phyloP scores from a whole-genome alignment of 2,797 vertebrate species.

The Okamejei kenojei region DNA sequence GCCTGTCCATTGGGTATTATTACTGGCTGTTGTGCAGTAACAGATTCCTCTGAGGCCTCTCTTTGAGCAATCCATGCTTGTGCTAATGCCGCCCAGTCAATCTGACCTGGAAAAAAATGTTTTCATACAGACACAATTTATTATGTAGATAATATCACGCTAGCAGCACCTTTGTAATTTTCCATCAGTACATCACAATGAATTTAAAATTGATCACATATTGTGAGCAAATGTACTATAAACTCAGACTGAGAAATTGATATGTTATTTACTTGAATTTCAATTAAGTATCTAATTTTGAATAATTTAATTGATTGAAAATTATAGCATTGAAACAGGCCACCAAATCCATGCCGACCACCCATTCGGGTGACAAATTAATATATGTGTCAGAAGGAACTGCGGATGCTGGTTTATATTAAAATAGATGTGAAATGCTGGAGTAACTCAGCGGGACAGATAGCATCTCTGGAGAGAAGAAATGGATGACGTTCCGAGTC shows the following conservation, averaged over 20 bases:
- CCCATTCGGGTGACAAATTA: no score
- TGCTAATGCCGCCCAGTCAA: slow-evolving; percentile 97
- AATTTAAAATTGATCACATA: background rate
- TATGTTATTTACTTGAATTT: background rate
- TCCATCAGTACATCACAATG: background rate
- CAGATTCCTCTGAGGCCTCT: slow-evolving; percentile 74
- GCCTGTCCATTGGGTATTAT: slow-evolving; percentile 88
- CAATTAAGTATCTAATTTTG: background rate
- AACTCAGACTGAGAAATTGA: background rate
- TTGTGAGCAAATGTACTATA: background rate
- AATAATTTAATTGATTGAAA: background rate
- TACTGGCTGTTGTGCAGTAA: slow-evolving; percentile 64
- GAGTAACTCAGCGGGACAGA: no score
- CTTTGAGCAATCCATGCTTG: slow-evolving; percentile 99
- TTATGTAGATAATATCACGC: no score
- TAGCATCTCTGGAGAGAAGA: no score
- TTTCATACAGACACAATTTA: background rate
- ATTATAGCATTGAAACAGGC: no score
- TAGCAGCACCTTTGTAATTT: background rate
- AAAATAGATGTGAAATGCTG: no score
- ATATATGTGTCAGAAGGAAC: no score
- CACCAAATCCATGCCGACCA: no score
- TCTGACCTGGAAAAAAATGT: slow-evolving; percentile 68
- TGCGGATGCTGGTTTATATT: no score
- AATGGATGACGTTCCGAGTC: no score